These are phyloP conservation scores for Lepidonotus clava DNA, from an alignment of 2,888 invertebrate species.

Conservation along the genomic window DNA sequence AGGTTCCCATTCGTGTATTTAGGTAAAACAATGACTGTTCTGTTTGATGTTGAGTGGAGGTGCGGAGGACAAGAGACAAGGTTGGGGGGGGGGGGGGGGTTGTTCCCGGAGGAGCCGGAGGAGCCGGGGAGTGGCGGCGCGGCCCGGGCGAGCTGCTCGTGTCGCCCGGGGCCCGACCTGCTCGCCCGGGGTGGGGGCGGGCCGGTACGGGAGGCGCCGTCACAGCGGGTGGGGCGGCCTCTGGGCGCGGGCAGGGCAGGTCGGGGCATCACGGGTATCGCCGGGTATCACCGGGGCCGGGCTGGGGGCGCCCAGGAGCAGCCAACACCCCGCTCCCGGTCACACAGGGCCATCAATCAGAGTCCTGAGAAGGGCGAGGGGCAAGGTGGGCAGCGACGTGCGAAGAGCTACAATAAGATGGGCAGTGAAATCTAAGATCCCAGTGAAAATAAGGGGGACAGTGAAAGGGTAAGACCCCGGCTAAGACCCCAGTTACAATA, in stretches of 20 bases:
- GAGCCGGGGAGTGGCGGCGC: neutral
- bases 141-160: slow-evolving; percentile 23
- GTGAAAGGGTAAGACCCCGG: too few relatives aligned
- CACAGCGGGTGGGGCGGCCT: neutral
- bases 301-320: neutral
- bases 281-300: neutral
- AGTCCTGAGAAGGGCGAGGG: neutral
- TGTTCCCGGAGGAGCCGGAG: neutral
- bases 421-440: too few relatives aligned
- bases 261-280: neutral
- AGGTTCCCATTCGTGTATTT: too few relatives aligned
- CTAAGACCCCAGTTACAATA: too few relatives aligned
- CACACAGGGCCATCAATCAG: neutral
- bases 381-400: neutral
- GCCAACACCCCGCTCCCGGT: neutral
- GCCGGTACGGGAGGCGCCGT: neutral
- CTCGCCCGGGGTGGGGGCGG: neutral
- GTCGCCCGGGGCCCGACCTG: neutral
- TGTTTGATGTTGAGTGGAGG: neutral
- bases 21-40: too few relatives aligned
- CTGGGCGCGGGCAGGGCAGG: neutral
- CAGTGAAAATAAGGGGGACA: too few relatives aligned
- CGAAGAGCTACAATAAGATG: too few relatives aligned
- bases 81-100: neutral
- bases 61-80: neutral